Conservation (phyloP, 1,140 invertebrate genomes). For the Papilio polyxenes region DNA sequence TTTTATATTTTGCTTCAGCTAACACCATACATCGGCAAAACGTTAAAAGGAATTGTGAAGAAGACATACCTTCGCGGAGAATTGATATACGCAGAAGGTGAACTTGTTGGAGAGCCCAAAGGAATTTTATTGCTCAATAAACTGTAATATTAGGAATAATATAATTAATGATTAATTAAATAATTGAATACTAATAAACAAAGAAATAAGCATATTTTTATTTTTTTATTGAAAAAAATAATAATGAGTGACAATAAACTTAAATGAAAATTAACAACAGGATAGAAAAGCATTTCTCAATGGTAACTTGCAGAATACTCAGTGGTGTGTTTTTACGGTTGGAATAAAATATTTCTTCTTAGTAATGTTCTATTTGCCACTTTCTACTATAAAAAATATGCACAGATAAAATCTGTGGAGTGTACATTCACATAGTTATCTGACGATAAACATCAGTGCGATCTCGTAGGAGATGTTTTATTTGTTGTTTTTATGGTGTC, state of each 20-base stretch:
- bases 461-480: background rate
- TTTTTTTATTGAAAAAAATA: background rate
- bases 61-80: slow-evolving; percentile 83
- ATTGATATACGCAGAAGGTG: slow-evolving; percentile 77
- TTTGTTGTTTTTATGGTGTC: background rate
- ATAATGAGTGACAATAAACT: background rate
- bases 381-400: too few species aligned
- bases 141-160: slow-evolving; percentile 30
- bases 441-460: background rate
- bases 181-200: too few species aligned
- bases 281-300: too few species aligned
- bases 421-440: background rate
- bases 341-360: too few species aligned
- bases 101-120: slow-evolving; percentile 62
- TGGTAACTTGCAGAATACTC: too few species aligned
- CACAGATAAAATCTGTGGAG: too few species aligned
- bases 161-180: too few species aligned
- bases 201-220: too few species aligned
- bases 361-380: too few species aligned
- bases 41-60: slow-evolving; percentile 81
- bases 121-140: slow-evolving; percentile 71
- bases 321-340: too few species aligned
- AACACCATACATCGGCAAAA: slow-evolving; percentile 82
- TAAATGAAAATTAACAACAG: too few species aligned
- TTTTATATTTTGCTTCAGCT: slow-evolving; percentile 67